These are phyloP conservation scores for Dilophus febrilis DNA, from an alignment of 2,888 invertebrate species.

Conservation along the genomic window DNA sequence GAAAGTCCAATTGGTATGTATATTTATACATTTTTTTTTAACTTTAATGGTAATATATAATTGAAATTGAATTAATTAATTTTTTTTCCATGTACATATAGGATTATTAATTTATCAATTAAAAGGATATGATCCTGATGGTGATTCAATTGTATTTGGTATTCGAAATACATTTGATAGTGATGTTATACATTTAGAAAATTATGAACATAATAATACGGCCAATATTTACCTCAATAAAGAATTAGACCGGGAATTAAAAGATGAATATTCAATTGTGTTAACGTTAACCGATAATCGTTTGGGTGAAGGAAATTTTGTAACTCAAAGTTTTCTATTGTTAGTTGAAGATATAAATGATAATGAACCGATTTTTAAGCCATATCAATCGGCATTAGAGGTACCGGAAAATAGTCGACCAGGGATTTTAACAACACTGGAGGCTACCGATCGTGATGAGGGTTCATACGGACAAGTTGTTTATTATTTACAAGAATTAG, in stretches of 20 bases:
- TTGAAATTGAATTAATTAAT: not conserved
- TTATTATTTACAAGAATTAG: slow-evolving; percentile 68
- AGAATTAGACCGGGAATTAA: slow-evolving; percentile 80
- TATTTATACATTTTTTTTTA: not conserved
- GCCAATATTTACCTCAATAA: slow-evolving; percentile 77
- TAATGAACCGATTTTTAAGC: slow-evolving; percentile 74
- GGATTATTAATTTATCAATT: slow-evolving; percentile 69
- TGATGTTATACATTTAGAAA: slow-evolving; percentile 71
- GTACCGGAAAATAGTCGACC: slow-evolving; percentile 65
- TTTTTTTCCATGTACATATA: slow-evolving; percentile 27
- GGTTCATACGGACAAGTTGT: slow-evolving; percentile 86
- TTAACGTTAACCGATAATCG: slow-evolving; percentile 77
- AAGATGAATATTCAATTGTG: slow-evolving; percentile 77
- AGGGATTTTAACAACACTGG: slow-evolving; percentile 57
- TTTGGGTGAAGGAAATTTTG: slow-evolving; percentile 70
- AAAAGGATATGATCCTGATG: slow-evolving; percentile 70
- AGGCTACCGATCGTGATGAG: slow-evolving; percentile 79
- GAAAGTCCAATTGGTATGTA: slow-evolving; percentile 70
- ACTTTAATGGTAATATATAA: not conserved
- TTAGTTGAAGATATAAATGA: slow-evolving; percentile 86
- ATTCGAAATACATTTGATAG: slow-evolving; percentile 63
- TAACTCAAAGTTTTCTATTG: slow-evolving; percentile 74
- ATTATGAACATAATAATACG: slow-evolving; percentile 52
- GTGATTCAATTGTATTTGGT: slow-evolving; percentile 67
- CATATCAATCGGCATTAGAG: slow-evolving; percentile 66